Conservation (phyloP, 2,113 vertebrate genomes). For the Todiramphus saurophagus region DNA sequence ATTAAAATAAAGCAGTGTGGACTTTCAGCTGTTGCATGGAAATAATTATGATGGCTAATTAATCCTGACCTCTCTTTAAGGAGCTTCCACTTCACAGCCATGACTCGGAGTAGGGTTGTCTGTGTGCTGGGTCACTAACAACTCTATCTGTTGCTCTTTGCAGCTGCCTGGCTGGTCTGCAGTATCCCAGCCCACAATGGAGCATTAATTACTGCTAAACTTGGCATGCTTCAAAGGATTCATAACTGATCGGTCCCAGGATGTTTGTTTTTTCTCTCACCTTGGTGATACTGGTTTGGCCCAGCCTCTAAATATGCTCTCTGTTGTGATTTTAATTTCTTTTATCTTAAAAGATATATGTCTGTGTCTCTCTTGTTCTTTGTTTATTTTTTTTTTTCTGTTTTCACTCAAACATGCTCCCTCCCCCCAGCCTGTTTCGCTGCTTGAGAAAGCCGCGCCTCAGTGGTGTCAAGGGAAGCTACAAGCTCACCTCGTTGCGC, state of each 20-base stretch:
- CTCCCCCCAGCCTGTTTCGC: conserved; percentile 87
- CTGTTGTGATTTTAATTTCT: conserved; percentile 39
- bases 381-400: conserved; percentile 54
- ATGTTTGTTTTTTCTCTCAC: conserved; percentile 29
- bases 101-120: background rate
- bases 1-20: conserved; percentile 36
- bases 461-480: conserved; percentile 99
- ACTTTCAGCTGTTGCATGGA: conserved; percentile 55
- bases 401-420: conserved; percentile 53
- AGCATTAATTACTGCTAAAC: conserved; percentile 62
- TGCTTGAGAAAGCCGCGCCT: conserved; percentile 97
- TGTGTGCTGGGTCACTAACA: conserved; percentile 66
- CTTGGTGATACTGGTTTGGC: conserved; percentile 40
- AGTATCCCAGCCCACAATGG: conserved; percentile 47
- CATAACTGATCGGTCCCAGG: background rate
- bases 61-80: conserved; percentile 58
- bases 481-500: conserved; percentile 96
- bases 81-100: background rate
- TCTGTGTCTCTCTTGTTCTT: conserved; percentile 67
- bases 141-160: conserved; percentile 65
- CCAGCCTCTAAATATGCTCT: conserved; percentile 32
- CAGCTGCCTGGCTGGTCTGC: conserved; percentile 64
- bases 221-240: conserved; percentile 69
- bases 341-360: conserved; percentile 18
- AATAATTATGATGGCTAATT: conserved; percentile 30